A percentile compares a stretch with the other conserved stretches of the same genome.
Evolutionary conservation across 1,140 invertebrate species (phyloP).

Genomic region (Apis cerana): DNA sequence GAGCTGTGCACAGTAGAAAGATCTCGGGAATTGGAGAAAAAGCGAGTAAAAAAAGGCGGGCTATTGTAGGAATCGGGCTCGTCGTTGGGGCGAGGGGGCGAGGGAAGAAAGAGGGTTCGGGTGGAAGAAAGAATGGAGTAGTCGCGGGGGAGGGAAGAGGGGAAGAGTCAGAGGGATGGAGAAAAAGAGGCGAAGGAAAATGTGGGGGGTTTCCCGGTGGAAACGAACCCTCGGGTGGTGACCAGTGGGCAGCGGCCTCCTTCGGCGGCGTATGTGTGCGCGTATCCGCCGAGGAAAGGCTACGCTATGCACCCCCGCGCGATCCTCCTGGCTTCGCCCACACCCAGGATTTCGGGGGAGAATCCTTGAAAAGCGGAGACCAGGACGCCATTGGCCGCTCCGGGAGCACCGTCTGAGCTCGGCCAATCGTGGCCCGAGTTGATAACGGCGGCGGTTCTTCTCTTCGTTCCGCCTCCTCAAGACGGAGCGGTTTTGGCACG

Average conservation of each 20-base stretch:
- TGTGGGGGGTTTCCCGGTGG: slow-evolving; percentile 23
- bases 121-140: slow-evolving; percentile 19
- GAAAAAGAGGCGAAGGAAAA: slow-evolving; percentile 47
- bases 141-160: not conserved
- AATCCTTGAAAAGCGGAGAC: slow-evolving; percentile 79
- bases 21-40: slow-evolving; percentile 8
- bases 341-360: slow-evolving; percentile 67
- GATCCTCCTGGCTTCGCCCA: slow-evolving; percentile 42
- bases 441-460: slow-evolving; percentile 78
- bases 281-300: slow-evolving; percentile 39
- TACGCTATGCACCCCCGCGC: slow-evolving; percentile 28
- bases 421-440: slow-evolving; percentile 76
- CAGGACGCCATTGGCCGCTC: slow-evolving; percentile 77
- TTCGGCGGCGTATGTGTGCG: slow-evolving; percentile 5
- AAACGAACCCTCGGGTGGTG: slow-evolving; percentile 30
- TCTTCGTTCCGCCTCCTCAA: slow-evolving; percentile 79
- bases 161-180: not conserved
- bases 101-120: slow-evolving; percentile 45
- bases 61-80: slow-evolving; percentile 56
- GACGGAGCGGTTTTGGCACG: slow-evolving; percentile 68
- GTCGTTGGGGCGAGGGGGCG: slow-evolving; percentile 39
- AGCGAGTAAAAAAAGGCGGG: slow-evolving; percentile 38
- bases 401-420: slow-evolving; percentile 67
- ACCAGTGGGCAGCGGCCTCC: slow-evolving; percentile 68
- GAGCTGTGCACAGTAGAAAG: not conserved